phyloP scores from a whole-genome alignment of 1,140 invertebrate species.

The Leucophenga varia region DNA sequence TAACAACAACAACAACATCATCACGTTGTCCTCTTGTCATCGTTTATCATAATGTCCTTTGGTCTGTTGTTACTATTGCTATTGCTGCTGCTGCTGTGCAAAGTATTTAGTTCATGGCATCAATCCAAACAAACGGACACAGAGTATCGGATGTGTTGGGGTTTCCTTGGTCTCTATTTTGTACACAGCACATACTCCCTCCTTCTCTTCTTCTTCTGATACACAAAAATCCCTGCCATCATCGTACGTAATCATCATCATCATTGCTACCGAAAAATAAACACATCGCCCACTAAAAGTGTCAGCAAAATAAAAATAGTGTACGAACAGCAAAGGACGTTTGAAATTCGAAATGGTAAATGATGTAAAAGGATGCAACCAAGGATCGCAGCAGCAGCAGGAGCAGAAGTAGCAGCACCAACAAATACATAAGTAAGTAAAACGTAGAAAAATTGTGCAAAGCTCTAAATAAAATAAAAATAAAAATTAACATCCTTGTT shows the following conservation, averaged over 20 bases:
- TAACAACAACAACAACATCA: not conserved
- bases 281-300: constrained; percentile 15
- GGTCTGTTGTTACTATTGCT: constrained; percentile 14
- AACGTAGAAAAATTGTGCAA: too few relatives aligned
- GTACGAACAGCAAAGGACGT: too few relatives aligned
- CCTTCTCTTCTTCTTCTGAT: too few relatives aligned
- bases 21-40: constrained; percentile 33
- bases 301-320: too few relatives aligned
- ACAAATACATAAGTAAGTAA: too few relatives aligned
- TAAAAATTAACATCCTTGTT: constrained; percentile 52
- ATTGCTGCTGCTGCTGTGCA: constrained; percentile 17
- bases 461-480: constrained; percentile 40
- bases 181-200: too few relatives aligned
- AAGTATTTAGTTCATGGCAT: constrained; percentile 51
- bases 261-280: constrained; percentile 45
- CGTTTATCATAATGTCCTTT: constrained; percentile 48
- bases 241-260: constrained; percentile 30
- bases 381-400: constrained; percentile 23
- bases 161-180: too few relatives aligned
- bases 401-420: constrained; percentile 9
- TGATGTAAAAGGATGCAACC: too few relatives aligned
- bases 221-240: too few relatives aligned
- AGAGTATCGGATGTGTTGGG: constrained; percentile 50
- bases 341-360: too few relatives aligned
- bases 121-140: constrained; percentile 50